Conservation (phyloP, 2,888 invertebrate species). For the Clepsis dumicolana region DNA sequence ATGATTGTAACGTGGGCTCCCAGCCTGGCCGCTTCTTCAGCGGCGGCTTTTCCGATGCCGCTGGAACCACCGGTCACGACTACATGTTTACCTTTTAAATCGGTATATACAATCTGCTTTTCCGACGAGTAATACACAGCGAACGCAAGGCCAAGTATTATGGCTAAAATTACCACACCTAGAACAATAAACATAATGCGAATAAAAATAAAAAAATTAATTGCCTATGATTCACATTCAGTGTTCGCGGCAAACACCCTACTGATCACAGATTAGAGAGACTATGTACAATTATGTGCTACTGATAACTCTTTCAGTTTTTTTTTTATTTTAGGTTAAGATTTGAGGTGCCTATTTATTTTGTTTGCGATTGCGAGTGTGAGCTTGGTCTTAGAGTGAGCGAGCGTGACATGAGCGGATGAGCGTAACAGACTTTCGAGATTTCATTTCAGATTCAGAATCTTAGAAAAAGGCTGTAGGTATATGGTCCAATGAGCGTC, state of each 20-base stretch:
- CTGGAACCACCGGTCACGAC: conserved; percentile 97
- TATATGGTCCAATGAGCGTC: too few species aligned
- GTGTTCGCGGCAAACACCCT: neutral
- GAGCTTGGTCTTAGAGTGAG: too few species aligned
- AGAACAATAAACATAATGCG: conserved; percentile 27
- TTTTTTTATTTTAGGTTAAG: too few species aligned
- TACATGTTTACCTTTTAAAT: conserved; percentile 86
- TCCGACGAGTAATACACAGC: conserved; percentile 59
- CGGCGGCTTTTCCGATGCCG: conserved; percentile 96
- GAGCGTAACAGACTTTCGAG: too few species aligned
- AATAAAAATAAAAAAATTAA: neutral
- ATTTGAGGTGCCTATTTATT: too few species aligned
- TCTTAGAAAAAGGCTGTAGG: too few species aligned
- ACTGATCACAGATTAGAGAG: too few species aligned
- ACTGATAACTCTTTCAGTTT: too few species aligned
- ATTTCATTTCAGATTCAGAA: too few species aligned
- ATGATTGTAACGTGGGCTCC: conserved; percentile 97
- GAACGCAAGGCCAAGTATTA: conserved; percentile 51
- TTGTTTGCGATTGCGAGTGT: too few species aligned
- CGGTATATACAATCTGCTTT: conserved; percentile 64
- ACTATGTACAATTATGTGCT: too few species aligned
- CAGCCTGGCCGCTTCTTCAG: conserved; percentile 90
- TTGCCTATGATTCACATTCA: neutral
- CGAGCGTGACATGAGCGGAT: too few species aligned
- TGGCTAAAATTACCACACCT: conserved; percentile 47